phyloP scores from a whole-genome alignment of 2,888 invertebrate species.

The Elysia crispata region DNA sequence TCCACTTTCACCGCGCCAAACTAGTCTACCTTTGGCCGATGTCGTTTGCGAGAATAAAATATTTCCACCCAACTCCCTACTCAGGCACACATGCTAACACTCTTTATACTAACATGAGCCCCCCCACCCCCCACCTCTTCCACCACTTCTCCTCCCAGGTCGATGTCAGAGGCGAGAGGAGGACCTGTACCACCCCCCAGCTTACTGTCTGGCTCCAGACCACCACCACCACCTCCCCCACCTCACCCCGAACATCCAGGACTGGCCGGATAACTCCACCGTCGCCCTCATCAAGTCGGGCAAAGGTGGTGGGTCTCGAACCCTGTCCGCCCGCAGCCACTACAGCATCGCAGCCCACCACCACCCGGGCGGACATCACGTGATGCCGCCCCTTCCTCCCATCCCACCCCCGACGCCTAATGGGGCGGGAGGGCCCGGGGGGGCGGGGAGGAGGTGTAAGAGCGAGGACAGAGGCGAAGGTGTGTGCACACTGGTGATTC shows the following conservation, averaged over 20 bases:
- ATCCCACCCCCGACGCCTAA: slow-evolving; percentile 30
- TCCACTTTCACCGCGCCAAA: too few relatives aligned
- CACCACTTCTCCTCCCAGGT: slow-evolving; percentile 5
- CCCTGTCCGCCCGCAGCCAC: slow-evolving; percentile 36
- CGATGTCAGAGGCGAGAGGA: slow-evolving; percentile 38
- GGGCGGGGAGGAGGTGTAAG: too few relatives aligned
- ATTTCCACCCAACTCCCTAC: too few relatives aligned
- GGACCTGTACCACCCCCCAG: slow-evolving; percentile 39
- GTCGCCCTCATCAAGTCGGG: slow-evolving; percentile 26
- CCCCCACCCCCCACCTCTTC: too few relatives aligned
- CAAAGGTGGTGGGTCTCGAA: slow-evolving; percentile 17
- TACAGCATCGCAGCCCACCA: slow-evolving; percentile 41
- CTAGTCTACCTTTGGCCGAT: too few relatives aligned
- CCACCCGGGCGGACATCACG: slow-evolving; percentile 21
- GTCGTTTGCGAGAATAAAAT: too few relatives aligned
- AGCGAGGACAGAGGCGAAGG: too few relatives aligned
- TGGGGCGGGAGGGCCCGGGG: not conserved
- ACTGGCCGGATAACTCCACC: slow-evolving; percentile 26
- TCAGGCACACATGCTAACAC: too few relatives aligned
- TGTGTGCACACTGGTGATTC: too few relatives aligned
- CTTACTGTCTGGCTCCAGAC: slow-evolving; percentile 43
- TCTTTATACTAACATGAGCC: too few relatives aligned
- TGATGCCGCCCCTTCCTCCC: slow-evolving; percentile 37
- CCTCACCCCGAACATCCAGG: not conserved
- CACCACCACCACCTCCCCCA: slow-evolving; percentile 23